Percentiles rank a stretch among this genome's conserved stretches.
Conservation (phyloP, 2,888 invertebrate species). For the Frankliniella fusca region DNA sequence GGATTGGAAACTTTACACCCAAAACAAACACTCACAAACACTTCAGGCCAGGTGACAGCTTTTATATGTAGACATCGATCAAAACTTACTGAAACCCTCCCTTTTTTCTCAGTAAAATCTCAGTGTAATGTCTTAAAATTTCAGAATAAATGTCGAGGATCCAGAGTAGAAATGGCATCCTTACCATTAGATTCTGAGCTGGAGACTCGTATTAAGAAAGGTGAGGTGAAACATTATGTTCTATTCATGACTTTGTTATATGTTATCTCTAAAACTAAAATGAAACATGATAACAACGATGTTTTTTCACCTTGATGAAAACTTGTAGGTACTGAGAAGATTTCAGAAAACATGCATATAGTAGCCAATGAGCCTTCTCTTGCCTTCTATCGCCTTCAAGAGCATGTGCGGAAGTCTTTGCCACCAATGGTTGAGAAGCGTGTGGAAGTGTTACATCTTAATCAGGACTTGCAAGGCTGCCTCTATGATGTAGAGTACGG, state of each 20-base stretch:
- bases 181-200: conserved; percentile 1
- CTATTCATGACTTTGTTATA: too few species aligned
- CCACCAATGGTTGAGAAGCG: conserved; percentile 87
- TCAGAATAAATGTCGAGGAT: not conserved
- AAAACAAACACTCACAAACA: not conserved
- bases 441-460: conserved; percentile 78
- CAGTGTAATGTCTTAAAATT: not conserved
- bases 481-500: conserved; percentile 94
- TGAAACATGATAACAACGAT: not conserved
- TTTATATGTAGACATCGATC: not conserved
- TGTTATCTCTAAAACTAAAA: too few species aligned
- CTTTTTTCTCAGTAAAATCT: not conserved
- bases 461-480: conserved; percentile 83
- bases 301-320: conserved; percentile 32
- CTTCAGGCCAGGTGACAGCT: not conserved
- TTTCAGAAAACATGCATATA: conserved; percentile 93
- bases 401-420: conserved; percentile 85
- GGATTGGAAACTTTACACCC: not conserved
- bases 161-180: not conserved
- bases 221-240: conserved; percentile 28
- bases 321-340: conserved; percentile 70
- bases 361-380: conserved; percentile 94
- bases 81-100: not conserved
- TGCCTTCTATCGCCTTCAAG: conserved; percentile 87
- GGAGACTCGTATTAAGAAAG: conserved; percentile 5